Conservation (phyloP, 1,140 invertebrate genomes). For the Drosophila kohkoa region DNA sequence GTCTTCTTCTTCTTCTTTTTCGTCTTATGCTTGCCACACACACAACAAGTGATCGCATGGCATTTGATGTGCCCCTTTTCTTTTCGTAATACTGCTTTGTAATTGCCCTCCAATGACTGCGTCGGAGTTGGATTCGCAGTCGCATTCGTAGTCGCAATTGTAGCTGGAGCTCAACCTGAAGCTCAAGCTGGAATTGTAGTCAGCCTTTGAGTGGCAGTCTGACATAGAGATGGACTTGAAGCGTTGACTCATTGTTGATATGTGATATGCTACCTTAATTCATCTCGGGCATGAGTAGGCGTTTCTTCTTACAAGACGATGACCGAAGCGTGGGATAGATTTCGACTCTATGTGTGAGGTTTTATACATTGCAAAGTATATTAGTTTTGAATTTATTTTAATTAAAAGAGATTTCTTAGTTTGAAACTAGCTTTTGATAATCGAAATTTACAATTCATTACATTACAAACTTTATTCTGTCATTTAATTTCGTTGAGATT, state of each 20-base stretch:
- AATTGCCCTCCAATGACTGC: conserved; percentile 36
- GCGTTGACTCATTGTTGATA: background rate
- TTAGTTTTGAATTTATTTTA: too few relatives aligned
- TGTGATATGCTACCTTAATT: background rate
- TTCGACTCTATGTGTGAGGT: background rate
- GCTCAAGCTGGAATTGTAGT: background rate
- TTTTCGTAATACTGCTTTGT: conserved; percentile 44
- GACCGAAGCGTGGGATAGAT: background rate
- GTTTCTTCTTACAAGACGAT: background rate
- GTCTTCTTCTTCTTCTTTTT: conserved; percentile 5
- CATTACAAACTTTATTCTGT: too few relatives aligned
- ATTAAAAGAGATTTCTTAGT: too few relatives aligned
- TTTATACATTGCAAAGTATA: too few relatives aligned
- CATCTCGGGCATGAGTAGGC: background rate
- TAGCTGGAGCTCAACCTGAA: background rate
- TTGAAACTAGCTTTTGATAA: too few relatives aligned
- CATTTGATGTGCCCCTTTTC: conserved; percentile 13
- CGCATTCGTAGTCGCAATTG: conserved; percentile 1
- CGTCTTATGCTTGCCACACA: background rate
- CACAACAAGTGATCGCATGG: conserved; percentile 36
- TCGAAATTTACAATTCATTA: too few relatives aligned
- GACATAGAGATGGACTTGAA: conserved; percentile 13
- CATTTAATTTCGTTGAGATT: too few relatives aligned
- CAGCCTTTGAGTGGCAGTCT: conserved; percentile 2
- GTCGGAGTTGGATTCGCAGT: conserved; percentile 24